phyloP scores from a whole-genome alignment of 2,888 invertebrate genomes.

The Drosophila multiciliata region DNA sequence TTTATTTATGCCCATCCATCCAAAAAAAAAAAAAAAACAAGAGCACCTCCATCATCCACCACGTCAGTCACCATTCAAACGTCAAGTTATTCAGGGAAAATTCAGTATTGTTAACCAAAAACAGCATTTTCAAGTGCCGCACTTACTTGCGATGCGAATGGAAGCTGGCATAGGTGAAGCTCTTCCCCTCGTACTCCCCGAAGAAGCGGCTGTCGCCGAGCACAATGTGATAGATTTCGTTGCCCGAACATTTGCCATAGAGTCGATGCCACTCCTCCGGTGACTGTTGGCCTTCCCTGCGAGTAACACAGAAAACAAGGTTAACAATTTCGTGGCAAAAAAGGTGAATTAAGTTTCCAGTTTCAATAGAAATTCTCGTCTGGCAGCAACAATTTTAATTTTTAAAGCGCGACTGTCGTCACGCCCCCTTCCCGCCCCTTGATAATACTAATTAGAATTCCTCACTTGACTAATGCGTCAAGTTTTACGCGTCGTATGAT shows the following conservation, averaged over 20 bases:
- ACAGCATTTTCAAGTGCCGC: constrained; percentile 11
- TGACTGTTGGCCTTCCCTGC: constrained; percentile 85
- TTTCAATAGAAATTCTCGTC: constrained; percentile 31
- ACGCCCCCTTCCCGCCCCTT: neutral
- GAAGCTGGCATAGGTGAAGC: constrained; percentile 99
- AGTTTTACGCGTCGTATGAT: constrained; percentile 60
- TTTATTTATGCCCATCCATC: constrained; percentile 21
- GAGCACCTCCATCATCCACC: neutral
- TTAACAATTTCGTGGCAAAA: constrained; percentile 4
- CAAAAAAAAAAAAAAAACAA: neutral
- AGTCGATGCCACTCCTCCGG: constrained; percentile 99
- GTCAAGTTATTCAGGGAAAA: constrained; percentile 14
- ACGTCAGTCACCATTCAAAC: constrained; percentile 4
- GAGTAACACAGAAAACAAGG: neutral
- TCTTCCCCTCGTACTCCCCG: constrained; percentile 99
- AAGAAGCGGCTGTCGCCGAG: constrained; percentile 98
- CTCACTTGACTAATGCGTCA: constrained; percentile 51
- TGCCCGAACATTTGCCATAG: constrained; percentile 99
- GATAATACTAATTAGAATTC: constrained; percentile 49
- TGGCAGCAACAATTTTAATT: constrained; percentile 15
- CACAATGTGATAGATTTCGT: constrained; percentile 99
- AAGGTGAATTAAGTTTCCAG: constrained; percentile 29
- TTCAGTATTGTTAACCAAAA: constrained; percentile 22
- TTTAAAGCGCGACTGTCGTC: neutral
- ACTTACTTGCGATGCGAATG: constrained; percentile 98